phyloP scores from a whole-genome alignment of 2,888 invertebrate species.

The Xanthia togata region DNA sequence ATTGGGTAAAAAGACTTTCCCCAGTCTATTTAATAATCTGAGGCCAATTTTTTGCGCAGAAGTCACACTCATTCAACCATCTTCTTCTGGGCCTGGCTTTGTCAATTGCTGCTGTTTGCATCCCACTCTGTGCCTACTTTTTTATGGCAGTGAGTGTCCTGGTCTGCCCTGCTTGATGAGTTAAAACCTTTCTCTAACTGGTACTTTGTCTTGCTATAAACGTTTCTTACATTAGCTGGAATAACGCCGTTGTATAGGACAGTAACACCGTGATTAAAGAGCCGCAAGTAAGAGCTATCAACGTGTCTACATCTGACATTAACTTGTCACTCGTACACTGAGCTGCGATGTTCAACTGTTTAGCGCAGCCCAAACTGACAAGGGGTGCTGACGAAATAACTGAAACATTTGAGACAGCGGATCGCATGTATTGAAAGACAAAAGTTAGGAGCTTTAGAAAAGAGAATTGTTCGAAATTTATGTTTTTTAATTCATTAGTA shows the following conservation, averaged over 20 bases:
- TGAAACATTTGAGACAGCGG: background rate
- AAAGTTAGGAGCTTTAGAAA: background rate
- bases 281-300: conserved; percentile 23
- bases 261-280: background rate
- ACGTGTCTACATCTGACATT: conserved; percentile 6
- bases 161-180: background rate
- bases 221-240: background rate
- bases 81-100: background rate
- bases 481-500: too few species aligned
- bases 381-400: background rate
- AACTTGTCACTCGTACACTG: background rate
- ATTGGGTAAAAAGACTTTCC: background rate
- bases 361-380: background rate
- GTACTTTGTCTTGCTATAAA: background rate
- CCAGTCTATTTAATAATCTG: background rate
- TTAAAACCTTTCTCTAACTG: too few species aligned
- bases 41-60: background rate
- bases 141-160: too few species aligned
- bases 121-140: background rate
- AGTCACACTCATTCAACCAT: background rate
- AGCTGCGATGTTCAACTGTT: conserved; percentile 3
- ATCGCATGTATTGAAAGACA: background rate
- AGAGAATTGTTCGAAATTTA: background rate
- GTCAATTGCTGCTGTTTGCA: background rate
- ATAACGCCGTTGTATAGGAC: background rate